Base-by-base conservation (phyloP, 2,113 vertebrate species). In the Actenoides hombroni region DNA sequence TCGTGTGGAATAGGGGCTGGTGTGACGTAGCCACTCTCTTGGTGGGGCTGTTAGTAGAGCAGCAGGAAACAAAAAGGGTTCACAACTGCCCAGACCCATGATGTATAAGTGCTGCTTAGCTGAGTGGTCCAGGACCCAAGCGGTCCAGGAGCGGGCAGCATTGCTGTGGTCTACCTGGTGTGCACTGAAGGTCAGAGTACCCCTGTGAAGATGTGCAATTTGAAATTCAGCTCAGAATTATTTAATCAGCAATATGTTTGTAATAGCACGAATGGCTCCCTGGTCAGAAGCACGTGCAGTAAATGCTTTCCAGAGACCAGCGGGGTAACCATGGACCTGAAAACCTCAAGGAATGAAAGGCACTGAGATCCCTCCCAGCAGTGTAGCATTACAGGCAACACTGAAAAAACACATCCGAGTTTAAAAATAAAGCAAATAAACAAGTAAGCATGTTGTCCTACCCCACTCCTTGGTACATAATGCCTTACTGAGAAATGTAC, bases 401-500 rank as follows among this genome's bases (percentile, higher is more conserved):
- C 40, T 73, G 3, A 57, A 71, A 88, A 92, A 53, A n/a, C 24
- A 53, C 3, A 53, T 69, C 24, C 4, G 4, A 80, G 64, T 85
- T 92, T 83, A 95, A 94, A 95, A 96, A 94, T 94, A 97, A 92
- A 88, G 19, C 68, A 54, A 90, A 88, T 74, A 78, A 93, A 86
- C 46, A 88, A 88, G 79, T 9, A 76, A 83, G 59, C 46, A 65
- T 61, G 46, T 74, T 16, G 0, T 28, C n/a, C 25, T 61, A 44
- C 37, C 63, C 54, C 63, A 81, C 83, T 77, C 79, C 83, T 81
- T 10, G 5, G 59, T 17, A 51, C 10, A 23, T 23, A 65, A 80
- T 19, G 6, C 53, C 61, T 11, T 51, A 26, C 63, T 63, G 76
- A 83, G 75, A 83, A 90, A 86, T 49, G 54, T 70, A n/a, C 49